Evolutionary conservation across 64 coral and sea anemone species (phyloP), one percentile per base, ranked within the genome.

Genomic region (Astreopora myriophthalma): DNA sequence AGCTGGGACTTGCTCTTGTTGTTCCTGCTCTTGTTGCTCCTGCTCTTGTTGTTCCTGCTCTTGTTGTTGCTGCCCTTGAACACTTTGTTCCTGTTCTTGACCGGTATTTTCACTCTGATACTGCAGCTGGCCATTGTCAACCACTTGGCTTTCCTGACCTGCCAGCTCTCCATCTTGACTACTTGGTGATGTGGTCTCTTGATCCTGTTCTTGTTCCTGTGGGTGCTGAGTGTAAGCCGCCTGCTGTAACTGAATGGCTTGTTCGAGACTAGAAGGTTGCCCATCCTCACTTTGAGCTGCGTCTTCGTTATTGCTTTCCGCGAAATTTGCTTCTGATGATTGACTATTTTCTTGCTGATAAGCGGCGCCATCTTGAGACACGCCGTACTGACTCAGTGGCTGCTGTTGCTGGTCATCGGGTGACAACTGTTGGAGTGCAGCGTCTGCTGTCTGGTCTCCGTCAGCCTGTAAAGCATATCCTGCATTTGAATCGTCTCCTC

Each of bases 191-290:
- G 8, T 17, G 48, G n/a, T 46, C 0, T 79, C 75, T 55, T 63
- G 20, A 8, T 63, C 55, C 20, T 65, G 79, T 12, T 20, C 79
- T 37, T 83, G 79, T 25, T 83, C 57, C 32, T 83, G 79, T 24
- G 79, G 32, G 6, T 83, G 79, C n/a, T 83, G 79, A 38, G 79
- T 38, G 32, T 65, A 83, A 8, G 24, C 52, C 12, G 58, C 55
- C 32, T 83, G 79, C 9, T 83, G 79, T 14, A 83, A 37, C 79
- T 83, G 79, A 83, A 83, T 64, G 0, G 57, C 79, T 25, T 83
- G 79, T 38, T 65, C 55, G 22, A 83, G 79, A 37, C 52, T 83
- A 30, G 57, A 39, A 37, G 34, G 79, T 20, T 38, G 79, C 13
- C 33, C 57, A n/a, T 31, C 79, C 25, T 83, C 79, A 24, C 32